phyloP scores from a whole-genome alignment of 2,797 vertebrate genomes.

The Avahi laniger region DNA sequence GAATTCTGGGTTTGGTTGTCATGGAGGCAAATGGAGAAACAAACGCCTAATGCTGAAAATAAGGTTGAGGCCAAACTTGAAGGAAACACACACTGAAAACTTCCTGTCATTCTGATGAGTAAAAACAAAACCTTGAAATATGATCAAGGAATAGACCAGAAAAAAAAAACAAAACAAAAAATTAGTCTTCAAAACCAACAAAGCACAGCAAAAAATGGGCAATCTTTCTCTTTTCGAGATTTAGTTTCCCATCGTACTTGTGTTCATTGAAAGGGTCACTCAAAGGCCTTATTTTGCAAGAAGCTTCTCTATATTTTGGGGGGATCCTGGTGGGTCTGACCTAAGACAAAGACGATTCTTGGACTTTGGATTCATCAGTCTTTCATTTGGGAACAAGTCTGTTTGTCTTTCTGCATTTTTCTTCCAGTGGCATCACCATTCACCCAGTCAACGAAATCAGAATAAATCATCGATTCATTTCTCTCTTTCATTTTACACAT shows the following conservation, averaged over 20 bases:
- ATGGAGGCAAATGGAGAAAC: slow-evolving; percentile 75
- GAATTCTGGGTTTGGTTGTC: slow-evolving; percentile 71
- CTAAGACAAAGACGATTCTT: not conserved
- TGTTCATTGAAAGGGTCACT: not conserved
- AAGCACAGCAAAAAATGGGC: not conserved
- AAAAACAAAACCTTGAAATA: slow-evolving; percentile 76
- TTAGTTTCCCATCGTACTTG: not conserved
- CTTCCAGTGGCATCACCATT: not conserved
- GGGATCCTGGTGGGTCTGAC: not conserved
- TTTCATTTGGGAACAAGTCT: not conserved
- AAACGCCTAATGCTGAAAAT: slow-evolving; percentile 76
- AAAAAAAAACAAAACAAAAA: slow-evolving; percentile 16
- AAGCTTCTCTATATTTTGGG: not conserved
- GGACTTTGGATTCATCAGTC: not conserved
- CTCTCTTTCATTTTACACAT: not conserved
- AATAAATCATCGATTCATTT: not conserved
- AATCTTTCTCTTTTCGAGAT: slow-evolving; percentile 10
- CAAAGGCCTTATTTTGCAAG: not conserved
- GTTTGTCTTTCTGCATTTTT: not conserved
- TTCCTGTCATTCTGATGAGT: slow-evolving; percentile 78
- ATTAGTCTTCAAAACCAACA: slow-evolving; percentile 4
- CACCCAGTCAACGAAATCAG: not conserved
- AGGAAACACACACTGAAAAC: slow-evolving; percentile 79
- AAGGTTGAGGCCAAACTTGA: slow-evolving; percentile 71
- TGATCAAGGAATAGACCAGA: slow-evolving; percentile 58